phyloP scores from a whole-genome alignment of 2,888 invertebrate species.

The Drosophila colorata region DNA sequence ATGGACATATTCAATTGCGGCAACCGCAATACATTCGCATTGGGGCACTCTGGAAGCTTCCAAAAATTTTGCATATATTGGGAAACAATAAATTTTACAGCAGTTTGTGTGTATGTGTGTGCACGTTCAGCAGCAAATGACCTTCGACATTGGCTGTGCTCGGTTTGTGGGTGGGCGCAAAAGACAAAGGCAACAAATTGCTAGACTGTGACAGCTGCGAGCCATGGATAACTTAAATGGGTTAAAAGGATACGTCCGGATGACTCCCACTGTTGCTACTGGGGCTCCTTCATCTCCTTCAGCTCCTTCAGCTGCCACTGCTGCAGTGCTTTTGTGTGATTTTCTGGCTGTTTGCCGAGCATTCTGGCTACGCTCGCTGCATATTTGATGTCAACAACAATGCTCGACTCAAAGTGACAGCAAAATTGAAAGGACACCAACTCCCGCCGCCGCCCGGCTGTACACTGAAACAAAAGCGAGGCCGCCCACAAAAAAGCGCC shows the following conservation, averaged over 20 bases:
- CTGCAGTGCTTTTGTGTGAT: slow-evolving; percentile 62
- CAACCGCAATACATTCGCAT: slow-evolving; percentile 64
- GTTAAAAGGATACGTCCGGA: slow-evolving; percentile 72
- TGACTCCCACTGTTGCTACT: slow-evolving; percentile 16
- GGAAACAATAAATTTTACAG: slow-evolving; percentile 77
- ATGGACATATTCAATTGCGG: slow-evolving; percentile 66
- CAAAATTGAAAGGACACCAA: slow-evolving; percentile 56
- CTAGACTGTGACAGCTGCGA: slow-evolving; percentile 81
- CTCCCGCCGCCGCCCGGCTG: slow-evolving; percentile 5
- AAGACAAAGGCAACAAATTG: slow-evolving; percentile 76
- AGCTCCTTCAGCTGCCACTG: slow-evolving; percentile 20
- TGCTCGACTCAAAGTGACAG: slow-evolving; percentile 51
- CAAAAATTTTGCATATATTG: slow-evolving; percentile 77
- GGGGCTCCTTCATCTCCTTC: slow-evolving; percentile 14
- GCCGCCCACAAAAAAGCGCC: background rate
- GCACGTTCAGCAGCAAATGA: slow-evolving; percentile 65
- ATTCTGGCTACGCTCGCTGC: slow-evolving; percentile 45
- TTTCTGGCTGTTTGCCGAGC: slow-evolving; percentile 51
- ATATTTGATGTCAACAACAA: slow-evolving; percentile 65
- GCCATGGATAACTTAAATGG: slow-evolving; percentile 80
- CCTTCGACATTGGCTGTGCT: slow-evolving; percentile 57
- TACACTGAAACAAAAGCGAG: slow-evolving; percentile 18
- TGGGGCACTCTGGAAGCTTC: slow-evolving; percentile 41
- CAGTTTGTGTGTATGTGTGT: slow-evolving; percentile 45
- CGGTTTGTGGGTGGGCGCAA: slow-evolving; percentile 21